These are phyloP conservation scores for Oreonectes daqikongensis DNA, from an alignment of 2,797 vertebrate genomes.

Conservation along the genomic window DNA sequence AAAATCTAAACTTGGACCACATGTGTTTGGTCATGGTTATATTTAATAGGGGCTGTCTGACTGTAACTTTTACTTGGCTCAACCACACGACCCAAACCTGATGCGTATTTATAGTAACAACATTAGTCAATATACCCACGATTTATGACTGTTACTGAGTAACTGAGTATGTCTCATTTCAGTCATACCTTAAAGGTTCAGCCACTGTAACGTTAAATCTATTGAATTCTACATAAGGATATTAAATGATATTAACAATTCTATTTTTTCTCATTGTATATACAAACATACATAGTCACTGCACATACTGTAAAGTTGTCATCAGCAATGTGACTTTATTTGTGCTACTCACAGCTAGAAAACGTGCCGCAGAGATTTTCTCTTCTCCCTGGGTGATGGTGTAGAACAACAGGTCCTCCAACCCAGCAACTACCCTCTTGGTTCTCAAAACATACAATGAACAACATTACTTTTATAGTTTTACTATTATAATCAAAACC, in stretches of 20 bases:
- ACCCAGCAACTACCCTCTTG: conserved; percentile 72
- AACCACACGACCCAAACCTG: neutral
- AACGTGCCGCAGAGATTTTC: conserved; percentile 81
- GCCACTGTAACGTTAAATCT: neutral
- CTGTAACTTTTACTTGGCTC: neutral
- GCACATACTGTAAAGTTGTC: neutral
- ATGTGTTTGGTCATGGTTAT: neutral
- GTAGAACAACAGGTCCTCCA: conserved; percentile 89
- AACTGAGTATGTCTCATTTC: neutral
- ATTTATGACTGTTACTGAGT: conserved; percentile 5
- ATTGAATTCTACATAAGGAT: neutral
- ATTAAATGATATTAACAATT: neutral
- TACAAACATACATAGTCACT: neutral
- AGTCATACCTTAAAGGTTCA: neutral
- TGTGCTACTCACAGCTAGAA: conserved; percentile 80
- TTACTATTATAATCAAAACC: neutral
- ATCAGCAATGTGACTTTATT: neutral
- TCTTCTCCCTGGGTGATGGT: conserved; percentile 88
- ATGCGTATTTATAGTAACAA: conserved; percentile 14
- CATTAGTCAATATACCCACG: conserved; percentile 12
- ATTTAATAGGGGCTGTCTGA: conserved; percentile 1
- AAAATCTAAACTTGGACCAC: conserved; percentile 1
- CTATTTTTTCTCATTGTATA: neutral
- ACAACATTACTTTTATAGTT: neutral
- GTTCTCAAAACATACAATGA: conserved; percentile 53